These are phyloP conservation scores for Setipinna tenuifilis DNA, from an alignment of 2,797 vertebrate species.

Conservation along the genomic window DNA sequence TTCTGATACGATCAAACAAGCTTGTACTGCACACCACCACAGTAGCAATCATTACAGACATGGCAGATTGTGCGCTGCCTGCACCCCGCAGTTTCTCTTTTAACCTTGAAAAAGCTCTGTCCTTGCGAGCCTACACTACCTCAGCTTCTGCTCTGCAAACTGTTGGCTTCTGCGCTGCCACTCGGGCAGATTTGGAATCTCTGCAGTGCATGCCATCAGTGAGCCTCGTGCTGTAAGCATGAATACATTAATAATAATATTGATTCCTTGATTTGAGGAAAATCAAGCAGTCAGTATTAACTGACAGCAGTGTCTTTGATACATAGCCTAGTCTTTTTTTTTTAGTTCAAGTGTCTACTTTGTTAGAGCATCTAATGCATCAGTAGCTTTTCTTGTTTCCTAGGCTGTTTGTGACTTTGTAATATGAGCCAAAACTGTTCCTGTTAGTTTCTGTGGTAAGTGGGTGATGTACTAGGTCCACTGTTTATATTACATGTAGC, in stretches of 20 bases:
- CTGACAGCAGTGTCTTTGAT: not conserved
- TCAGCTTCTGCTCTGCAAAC: slow-evolving; percentile 18
- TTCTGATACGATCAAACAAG: slow-evolving; percentile 46
- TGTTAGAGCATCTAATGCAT: not conserved
- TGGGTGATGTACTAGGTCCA: not conserved
- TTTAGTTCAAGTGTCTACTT: not conserved
- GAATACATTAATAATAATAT: not conserved
- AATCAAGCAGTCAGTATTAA: not conserved
- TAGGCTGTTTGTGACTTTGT: not conserved
- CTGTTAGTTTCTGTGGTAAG: not conserved
- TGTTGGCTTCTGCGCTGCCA: slow-evolving; percentile 19
- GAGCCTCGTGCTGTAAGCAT: not conserved
- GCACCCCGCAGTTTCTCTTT: slow-evolving; percentile 34
- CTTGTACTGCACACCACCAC: slow-evolving; percentile 28
- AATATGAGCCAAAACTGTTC: not conserved
- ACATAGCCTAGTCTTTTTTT: not conserved
- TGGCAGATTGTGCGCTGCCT: slow-evolving; percentile 37
- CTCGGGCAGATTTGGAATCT: not conserved
- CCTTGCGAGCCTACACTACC: slow-evolving; percentile 26
- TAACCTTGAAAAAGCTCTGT: slow-evolving; percentile 43
- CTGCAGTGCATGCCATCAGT: slow-evolving; percentile 11
- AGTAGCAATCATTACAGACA: slow-evolving; percentile 40
- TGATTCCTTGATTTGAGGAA: not conserved
- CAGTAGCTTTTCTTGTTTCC: not conserved
- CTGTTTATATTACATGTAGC: too few species aligned